phyloP scores from a whole-genome alignment of 2,113 vertebrate genomes.

The Lathamus discolor region DNA sequence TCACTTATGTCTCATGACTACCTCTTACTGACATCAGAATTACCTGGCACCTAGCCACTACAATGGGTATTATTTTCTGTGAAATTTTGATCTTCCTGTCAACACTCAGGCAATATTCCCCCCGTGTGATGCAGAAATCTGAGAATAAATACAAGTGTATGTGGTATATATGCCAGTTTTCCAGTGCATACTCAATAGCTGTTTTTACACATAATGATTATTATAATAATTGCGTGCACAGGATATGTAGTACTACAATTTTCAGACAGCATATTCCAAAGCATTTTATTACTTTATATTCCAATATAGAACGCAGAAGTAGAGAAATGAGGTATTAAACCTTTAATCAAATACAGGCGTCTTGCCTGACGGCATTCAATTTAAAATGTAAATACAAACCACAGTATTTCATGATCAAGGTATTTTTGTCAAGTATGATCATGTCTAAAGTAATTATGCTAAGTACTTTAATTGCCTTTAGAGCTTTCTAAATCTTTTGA shows the following conservation, averaged over 20 bases:
- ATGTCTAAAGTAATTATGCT: slow-evolving; percentile 11
- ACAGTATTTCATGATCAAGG: neutral
- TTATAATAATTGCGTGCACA: neutral
- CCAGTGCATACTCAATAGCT: neutral
- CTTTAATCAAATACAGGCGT: neutral
- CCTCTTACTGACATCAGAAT: neutral
- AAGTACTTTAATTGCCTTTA: slow-evolving; percentile 17
- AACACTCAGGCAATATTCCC: neutral
- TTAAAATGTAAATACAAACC: neutral
- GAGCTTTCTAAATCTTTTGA: slow-evolving; percentile 12
- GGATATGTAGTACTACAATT: neutral
- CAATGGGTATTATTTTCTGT: rapidly evolving
- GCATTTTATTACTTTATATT: neutral
- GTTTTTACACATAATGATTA: neutral
- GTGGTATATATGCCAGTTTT: neutral
- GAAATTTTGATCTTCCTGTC: neutral
- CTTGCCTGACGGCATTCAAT: neutral
- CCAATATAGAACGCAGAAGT: neutral
- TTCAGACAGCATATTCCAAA: neutral
- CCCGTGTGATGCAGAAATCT: neutral
- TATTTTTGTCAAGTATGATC: slow-evolving; percentile 1
- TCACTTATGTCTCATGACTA: neutral
- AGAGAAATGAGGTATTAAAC: neutral
- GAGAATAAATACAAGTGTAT: neutral
- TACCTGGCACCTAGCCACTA: neutral